These are phyloP conservation scores for Lepus americanus DNA, from an alignment of 2,113 vertebrate genomes.

Conservation along the genomic window DNA sequence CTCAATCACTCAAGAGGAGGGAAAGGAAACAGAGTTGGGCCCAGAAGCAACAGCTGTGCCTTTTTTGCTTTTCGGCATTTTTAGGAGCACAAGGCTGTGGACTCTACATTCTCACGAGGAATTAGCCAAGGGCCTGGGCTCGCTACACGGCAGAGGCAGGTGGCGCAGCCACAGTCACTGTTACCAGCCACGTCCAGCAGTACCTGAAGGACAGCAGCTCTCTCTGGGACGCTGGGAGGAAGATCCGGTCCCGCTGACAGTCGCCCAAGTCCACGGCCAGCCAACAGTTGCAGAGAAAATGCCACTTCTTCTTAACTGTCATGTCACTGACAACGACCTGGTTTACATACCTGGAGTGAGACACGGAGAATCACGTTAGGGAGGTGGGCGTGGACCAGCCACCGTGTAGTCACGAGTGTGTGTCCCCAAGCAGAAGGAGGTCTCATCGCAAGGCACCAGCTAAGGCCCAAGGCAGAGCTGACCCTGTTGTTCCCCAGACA, in stretches of 20 bases:
- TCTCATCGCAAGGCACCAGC: background rate
- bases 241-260: constrained; percentile 70
- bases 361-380: background rate
- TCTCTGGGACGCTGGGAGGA: constrained; percentile 69
- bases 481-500: background rate
- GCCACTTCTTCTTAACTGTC: constrained; percentile 71
- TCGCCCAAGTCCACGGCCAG: constrained; percentile 78
- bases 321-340: constrained; percentile 80
- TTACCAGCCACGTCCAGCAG: background rate
- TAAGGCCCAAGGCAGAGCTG: background rate
- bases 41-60: background rate
- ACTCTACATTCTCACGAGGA: background rate
- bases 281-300: constrained; percentile 84
- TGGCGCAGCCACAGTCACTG: background rate
- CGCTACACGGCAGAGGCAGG: background rate
- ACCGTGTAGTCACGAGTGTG: background rate
- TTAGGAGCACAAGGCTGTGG: background rate
- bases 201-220: constrained; percentile 81
- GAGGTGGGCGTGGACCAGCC: background rate
- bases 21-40: no score
- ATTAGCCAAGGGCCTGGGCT: background rate
- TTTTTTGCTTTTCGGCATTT: background rate
- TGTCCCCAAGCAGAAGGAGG: background rate
- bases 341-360: constrained; percentile 79
- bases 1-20: background rate